These are phyloP conservation scores for Synergus laeviventris DNA, from an alignment of 2,888 invertebrate species.

Conservation along the genomic window DNA sequence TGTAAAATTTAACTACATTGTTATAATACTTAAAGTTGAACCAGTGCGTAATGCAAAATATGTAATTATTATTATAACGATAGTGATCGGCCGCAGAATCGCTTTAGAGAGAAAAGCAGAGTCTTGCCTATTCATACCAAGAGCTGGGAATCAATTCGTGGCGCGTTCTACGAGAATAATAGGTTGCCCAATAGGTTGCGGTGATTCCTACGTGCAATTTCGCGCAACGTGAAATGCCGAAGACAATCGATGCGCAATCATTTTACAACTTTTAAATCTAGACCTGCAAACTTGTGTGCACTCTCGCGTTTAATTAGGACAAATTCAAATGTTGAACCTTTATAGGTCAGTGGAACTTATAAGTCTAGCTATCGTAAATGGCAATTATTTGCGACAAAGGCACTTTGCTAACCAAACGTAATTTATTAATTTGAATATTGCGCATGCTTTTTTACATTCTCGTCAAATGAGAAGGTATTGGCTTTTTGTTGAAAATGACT, in stretches of 20 bases:
- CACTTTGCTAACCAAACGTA: background rate
- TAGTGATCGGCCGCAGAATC: conserved; percentile 10
- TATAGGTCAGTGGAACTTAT: conserved; percentile 17
- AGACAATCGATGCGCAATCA: conserved; percentile 38
- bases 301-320: conserved; percentile 30
- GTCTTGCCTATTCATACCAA: conserved; percentile 28
- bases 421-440: conserved; percentile 30
- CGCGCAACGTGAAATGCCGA: conserved; percentile 39
- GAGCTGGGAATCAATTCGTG: conserved; percentile 34
- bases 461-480: too few species aligned
- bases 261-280: conserved; percentile 2
- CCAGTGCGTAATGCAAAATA: conserved; percentile 15
- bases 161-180: conserved; percentile 36
- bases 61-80: conserved; percentile 31
- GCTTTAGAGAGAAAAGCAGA: conserved; percentile 18
- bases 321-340: conserved; percentile 25
- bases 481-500: too few species aligned
- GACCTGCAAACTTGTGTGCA: background rate
- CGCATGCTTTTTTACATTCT: too few species aligned
- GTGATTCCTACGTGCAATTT: conserved; percentile 38
- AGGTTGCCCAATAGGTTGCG: conserved; percentile 38
- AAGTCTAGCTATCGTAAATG: background rate
- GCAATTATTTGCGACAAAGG: conserved; percentile 20
- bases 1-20: conserved; percentile 10
- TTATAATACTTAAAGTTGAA: conserved; percentile 6